phyloP scores from a whole-genome alignment of 2,113 vertebrate species.

The Chaenocephalus aceratus region DNA sequence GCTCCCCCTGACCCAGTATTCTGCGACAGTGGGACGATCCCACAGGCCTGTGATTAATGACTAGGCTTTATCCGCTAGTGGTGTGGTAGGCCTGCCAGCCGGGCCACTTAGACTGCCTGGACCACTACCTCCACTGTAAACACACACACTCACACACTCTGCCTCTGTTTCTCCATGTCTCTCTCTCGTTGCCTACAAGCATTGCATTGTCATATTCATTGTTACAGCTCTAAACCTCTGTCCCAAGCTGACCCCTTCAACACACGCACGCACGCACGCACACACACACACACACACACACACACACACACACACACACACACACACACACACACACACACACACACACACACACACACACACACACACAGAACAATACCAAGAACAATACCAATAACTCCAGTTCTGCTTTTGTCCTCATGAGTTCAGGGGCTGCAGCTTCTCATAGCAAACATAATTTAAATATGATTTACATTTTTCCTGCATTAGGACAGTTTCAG shows the following conservation, averaged over 20 bases:
- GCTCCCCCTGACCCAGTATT: slow-evolving; percentile 84
- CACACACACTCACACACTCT: background rate
- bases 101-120: slow-evolving; percentile 76
- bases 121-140: slow-evolving; percentile 71
- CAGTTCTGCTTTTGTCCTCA: slow-evolving; percentile 1
- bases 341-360: background rate
- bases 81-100: slow-evolving; percentile 69
- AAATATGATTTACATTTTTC: slow-evolving; percentile 55
- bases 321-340: background rate
- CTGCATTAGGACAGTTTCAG: slow-evolving; percentile 20
- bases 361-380: background rate
- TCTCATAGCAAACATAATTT: slow-evolving; percentile 35
- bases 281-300: slow-evolving; percentile 5
- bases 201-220: slow-evolving; percentile 58
- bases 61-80: slow-evolving; percentile 73
- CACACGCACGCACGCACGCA: slow-evolving; percentile 2
- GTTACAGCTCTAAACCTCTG: slow-evolving; percentile 60
- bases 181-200: slow-evolving; percentile 43
- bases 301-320: background rate
- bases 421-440: slow-evolving; percentile 24
- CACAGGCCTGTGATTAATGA: slow-evolving; percentile 80
- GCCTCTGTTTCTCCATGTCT: background rate
- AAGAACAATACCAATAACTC: background rate
- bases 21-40: slow-evolving; percentile 82
- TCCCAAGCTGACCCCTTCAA: slow-evolving; percentile 54